Percentiles rank a stretch among this genome's conserved stretches.
Evolutionary conservation across 2,797 vertebrate genomes (phyloP).

Genomic region (Furcifer pardalis): DNA sequence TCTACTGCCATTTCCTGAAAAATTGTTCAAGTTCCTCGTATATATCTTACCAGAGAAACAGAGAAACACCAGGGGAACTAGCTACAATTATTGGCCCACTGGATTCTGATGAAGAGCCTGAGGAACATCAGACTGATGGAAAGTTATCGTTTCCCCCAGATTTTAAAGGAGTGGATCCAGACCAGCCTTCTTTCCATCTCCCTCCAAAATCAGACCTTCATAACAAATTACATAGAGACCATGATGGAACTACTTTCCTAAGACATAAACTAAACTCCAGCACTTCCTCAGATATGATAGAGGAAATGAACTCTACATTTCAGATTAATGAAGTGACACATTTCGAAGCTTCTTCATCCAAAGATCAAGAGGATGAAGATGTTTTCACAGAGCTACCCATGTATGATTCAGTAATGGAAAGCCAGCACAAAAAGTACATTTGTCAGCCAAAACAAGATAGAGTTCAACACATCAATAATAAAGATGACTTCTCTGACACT

Average conservation of each 20-base stretch:
- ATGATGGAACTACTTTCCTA: slow-evolving; percentile 73
- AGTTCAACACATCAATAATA: slow-evolving; percentile 40
- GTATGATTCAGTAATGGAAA: slow-evolving; percentile 49
- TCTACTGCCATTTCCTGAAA: slow-evolving; percentile 28
- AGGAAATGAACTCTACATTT: slow-evolving; percentile 40
- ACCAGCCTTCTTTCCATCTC: slow-evolving; percentile 16
- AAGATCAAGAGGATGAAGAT: slow-evolving; percentile 68
- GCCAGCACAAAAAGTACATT: slow-evolving; percentile 51
- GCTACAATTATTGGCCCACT: neutral
- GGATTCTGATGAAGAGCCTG: neutral
- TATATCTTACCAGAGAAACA: neutral
- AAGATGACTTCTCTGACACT: slow-evolving; percentile 39
- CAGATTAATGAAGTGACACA: slow-evolving; percentile 67
- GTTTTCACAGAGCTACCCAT: slow-evolving; percentile 74
- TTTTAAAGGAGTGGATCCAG: slow-evolving; percentile 11
- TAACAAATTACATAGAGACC: slow-evolving; percentile 44
- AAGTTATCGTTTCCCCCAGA: slow-evolving; percentile 28
- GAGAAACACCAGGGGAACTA: slow-evolving; percentile 24
- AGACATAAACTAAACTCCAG: slow-evolving; percentile 81
- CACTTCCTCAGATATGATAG: slow-evolving; percentile 76
- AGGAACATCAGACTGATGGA: slow-evolving; percentile 34
- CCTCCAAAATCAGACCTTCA: slow-evolving; percentile 18
- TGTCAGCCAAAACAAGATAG: slow-evolving; percentile 63
- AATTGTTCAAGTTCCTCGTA: slow-evolving; percentile 21
- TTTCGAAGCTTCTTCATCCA: slow-evolving; percentile 69